These are phyloP conservation scores for Neodontobutis hainanensis DNA, from an alignment of 2,113 vertebrate genomes.

Conservation along the genomic window DNA sequence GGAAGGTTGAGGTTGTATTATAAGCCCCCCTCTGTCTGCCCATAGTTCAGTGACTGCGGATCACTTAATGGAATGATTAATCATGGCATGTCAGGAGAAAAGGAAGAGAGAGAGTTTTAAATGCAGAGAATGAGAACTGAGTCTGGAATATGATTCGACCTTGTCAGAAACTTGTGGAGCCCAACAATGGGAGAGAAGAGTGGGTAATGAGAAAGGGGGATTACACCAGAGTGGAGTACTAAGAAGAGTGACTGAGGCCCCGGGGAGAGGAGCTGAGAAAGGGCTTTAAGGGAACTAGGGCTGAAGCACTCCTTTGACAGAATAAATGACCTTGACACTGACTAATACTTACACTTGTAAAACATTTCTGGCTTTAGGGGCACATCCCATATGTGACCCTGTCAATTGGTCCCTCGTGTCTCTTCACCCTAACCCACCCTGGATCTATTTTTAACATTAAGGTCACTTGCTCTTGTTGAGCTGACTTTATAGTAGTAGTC, in stretches of 20 bases:
- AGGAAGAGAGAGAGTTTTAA: conserved; percentile 46
- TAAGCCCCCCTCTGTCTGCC: conserved; percentile 12
- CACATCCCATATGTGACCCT: conserved; percentile 69
- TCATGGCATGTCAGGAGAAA: conserved; percentile 51
- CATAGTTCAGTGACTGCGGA: conserved; percentile 46
- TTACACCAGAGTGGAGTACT: conserved; percentile 52
- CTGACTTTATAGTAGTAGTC: conserved; percentile 41
- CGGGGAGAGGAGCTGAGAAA: conserved; percentile 24
- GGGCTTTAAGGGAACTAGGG: conserved; percentile 46
- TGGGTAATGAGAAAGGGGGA: conserved; percentile 65
- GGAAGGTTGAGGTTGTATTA: conserved; percentile 41
- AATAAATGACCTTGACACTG: conserved; percentile 58
- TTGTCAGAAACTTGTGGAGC: conserved; percentile 50
- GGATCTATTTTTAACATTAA: conserved; percentile 17
- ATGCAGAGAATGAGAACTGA: conserved; percentile 7
- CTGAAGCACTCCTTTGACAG: conserved; percentile 54
- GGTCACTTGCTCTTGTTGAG: conserved; percentile 14
- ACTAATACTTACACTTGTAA: conserved; percentile 71
- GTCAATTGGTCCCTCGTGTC: conserved; percentile 45
- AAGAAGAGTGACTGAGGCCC: conserved; percentile 31
- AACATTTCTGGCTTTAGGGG: conserved; percentile 58
- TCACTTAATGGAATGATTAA: conserved; percentile 66
- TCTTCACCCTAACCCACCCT: conserved; percentile 25
- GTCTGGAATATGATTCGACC: conserved; percentile 52
- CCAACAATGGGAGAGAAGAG: conserved; percentile 44